Conservation (phyloP, 2,113 vertebrate genomes). For the Oriolus oriolus region DNA sequence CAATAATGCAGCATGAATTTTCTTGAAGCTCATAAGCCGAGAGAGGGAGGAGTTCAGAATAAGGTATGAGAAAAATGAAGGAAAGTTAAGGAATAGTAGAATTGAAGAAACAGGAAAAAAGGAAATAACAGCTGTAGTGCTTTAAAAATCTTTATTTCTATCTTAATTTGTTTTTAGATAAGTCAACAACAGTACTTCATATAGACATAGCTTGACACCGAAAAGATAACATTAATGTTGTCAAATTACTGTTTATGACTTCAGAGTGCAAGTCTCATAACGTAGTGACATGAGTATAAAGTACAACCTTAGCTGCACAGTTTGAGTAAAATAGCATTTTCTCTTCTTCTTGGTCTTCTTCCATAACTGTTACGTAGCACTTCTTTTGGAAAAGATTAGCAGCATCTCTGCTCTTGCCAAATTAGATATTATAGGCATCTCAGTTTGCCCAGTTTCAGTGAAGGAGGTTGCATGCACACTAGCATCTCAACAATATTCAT, state of each 20-base stretch:
- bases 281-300: not conserved
- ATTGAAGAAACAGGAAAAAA: not conserved
- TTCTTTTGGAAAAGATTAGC: not conserved
- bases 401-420: not conserved
- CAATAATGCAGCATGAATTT: not conserved
- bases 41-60: not conserved
- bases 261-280: not conserved
- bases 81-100: not conserved
- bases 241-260: slow-evolving; percentile 10
- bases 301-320: not conserved
- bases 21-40: not conserved
- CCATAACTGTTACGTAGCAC: not conserved
- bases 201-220: not conserved
- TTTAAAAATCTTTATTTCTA: not conserved
- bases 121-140: not conserved
- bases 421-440: not conserved
- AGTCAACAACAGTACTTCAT: not conserved
- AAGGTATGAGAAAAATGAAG: not conserved
- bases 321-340: not conserved
- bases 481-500: not conserved
- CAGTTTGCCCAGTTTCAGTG: not conserved
- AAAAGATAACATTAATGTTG: not conserved
- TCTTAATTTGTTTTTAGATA: not conserved
- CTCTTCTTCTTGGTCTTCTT: not conserved
- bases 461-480: not conserved